Percentiles rank a stretch among this genome's conserved stretches.
These are phyloP conservation scores for Mycalesis mineus DNA, from an alignment of 2,888 invertebrate species.

Conservation along the genomic window DNA sequence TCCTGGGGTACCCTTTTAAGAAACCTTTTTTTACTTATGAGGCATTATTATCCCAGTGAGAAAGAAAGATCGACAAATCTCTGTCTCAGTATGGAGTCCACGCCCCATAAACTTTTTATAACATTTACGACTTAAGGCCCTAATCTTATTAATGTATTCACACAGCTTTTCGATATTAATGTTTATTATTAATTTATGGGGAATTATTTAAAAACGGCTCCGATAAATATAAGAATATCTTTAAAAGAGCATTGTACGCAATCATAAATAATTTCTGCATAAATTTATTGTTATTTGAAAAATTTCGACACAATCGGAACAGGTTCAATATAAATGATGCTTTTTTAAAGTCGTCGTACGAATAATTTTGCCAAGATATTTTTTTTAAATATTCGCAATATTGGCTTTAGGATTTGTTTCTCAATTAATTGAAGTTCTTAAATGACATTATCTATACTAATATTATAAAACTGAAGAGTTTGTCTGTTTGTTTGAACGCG, in stretches of 20 bases:
- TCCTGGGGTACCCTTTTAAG: not conserved
- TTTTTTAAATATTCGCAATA: not conserved
- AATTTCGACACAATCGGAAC: not conserved
- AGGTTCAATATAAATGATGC: not conserved
- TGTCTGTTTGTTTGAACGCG: too few relatives aligned
- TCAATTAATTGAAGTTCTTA: not conserved
- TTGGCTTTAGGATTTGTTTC: not conserved
- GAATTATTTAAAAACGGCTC: slow-evolving; percentile 3
- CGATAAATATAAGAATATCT: slow-evolving; percentile 9
- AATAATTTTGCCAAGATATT: not conserved
- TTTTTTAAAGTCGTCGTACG: not conserved
- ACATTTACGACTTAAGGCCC: slow-evolving; percentile 1
- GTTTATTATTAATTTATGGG: not conserved
- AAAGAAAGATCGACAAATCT: not conserved
- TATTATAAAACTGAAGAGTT: too few relatives aligned
- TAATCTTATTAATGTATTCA: slow-evolving; percentile 9
- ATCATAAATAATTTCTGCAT: slow-evolving; percentile 11
- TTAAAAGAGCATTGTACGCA: slow-evolving; percentile 9
- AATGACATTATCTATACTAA: too few relatives aligned
- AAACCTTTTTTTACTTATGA: not conserved
- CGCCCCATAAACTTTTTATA: slow-evolving; percentile 2
- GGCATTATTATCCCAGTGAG: not conserved
- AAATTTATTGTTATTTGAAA: slow-evolving; percentile 13
- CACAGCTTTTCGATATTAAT: slow-evolving; percentile 3
- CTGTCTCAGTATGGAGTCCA: not conserved